Conservation (phyloP, 1,140 invertebrate species). For the Meloidogyne floridensis region DNA sequence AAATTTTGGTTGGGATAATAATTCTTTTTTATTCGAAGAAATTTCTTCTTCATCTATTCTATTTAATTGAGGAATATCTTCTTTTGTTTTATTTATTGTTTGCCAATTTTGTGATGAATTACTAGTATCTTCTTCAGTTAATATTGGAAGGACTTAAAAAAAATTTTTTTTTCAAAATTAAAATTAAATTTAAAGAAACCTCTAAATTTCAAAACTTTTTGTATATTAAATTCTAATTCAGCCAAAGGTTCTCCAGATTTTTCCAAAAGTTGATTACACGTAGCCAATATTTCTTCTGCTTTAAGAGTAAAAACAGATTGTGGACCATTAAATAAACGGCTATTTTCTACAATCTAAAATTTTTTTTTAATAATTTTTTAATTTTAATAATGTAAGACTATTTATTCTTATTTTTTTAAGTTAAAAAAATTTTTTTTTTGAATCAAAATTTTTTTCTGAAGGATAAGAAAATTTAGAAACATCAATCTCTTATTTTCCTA, state of each 20-base stretch:
- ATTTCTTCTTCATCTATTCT: neutral
- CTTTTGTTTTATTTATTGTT: neutral
- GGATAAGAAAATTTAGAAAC: neutral
- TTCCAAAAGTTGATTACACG: conserved; percentile 37
- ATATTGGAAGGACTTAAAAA: neutral
- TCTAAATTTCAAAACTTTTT: conserved; percentile 22
- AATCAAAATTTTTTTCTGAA: too few species aligned
- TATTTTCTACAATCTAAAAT: conserved; percentile 47
- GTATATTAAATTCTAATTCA: conserved; percentile 44
- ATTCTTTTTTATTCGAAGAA: neutral
- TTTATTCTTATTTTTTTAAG: too few species aligned
- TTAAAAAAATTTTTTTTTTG: too few species aligned
- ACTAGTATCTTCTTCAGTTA: neutral
- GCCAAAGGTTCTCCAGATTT: conserved; percentile 35
- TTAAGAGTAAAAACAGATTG: conserved; percentile 49
- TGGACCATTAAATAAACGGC: conserved; percentile 45
- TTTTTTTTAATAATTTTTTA: too few species aligned
- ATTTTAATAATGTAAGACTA: too few species aligned
- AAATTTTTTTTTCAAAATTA: neutral
- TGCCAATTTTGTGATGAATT: neutral
- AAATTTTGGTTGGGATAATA: neutral
- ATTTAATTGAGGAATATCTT: too few species aligned
- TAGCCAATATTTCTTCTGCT: conserved; percentile 45
- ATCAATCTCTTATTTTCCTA: too few species aligned
- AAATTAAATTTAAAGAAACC: conserved; percentile 6